These are phyloP conservation scores for Clamator glandarius DNA, from an alignment of 2,797 vertebrate genomes.

Conservation along the genomic window DNA sequence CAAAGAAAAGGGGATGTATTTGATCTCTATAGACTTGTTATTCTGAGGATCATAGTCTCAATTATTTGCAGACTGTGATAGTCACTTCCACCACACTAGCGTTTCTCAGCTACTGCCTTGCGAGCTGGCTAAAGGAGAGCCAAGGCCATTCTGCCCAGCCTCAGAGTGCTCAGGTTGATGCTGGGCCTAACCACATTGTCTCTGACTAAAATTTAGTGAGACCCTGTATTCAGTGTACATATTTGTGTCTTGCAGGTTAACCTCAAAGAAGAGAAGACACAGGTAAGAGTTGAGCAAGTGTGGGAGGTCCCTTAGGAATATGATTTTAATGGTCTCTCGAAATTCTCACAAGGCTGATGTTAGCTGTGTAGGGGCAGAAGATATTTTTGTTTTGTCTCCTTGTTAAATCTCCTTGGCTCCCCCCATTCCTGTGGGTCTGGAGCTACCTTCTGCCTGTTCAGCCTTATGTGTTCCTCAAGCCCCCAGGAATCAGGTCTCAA, in stretches of 20 bases:
- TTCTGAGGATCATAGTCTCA: neutral
- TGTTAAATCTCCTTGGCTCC: neutral
- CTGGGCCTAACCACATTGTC: neutral
- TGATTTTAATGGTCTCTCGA: neutral
- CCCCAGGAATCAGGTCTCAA: neutral
- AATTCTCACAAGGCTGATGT: neutral
- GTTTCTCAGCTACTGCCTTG: neutral
- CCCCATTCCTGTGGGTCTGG: neutral
- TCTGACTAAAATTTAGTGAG: neutral
- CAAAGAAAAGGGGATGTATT: neutral
- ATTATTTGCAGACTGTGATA: neutral
- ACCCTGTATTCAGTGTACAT: neutral
- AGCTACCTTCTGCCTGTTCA: neutral
- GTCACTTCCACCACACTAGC: neutral
- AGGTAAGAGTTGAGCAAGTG: constrained; percentile 78
- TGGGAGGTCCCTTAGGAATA: neutral
- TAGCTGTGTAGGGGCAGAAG: neutral
- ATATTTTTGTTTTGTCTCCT: neutral
- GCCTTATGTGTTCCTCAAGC: neutral
- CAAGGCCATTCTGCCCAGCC: neutral
- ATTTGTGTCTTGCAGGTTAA: constrained; percentile 81
- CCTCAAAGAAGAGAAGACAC: constrained; percentile 93
- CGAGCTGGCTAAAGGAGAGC: neutral
- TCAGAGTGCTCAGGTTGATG: neutral
- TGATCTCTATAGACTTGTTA: neutral